Base-by-base conservation (phyloP, 2,113 vertebrate genomes). In the Eurypyga helias region DNA sequence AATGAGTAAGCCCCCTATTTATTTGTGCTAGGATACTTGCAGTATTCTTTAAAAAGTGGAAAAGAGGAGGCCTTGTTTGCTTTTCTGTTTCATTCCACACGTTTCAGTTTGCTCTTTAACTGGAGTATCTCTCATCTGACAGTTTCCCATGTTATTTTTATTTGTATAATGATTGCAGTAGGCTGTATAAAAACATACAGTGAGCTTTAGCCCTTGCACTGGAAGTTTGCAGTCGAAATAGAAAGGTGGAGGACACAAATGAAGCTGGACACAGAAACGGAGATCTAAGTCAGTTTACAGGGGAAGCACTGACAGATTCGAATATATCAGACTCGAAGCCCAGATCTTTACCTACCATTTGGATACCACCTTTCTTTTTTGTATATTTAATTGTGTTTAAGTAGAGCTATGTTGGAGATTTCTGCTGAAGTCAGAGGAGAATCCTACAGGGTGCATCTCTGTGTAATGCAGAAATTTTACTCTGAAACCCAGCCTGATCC, bases 71-170 rank as follows among this genome's bases (percentile, higher is more conserved):
- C 20, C 24, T 76, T 72, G 38, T 90, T 87, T 87, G 46, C 81
- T 93, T 89, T 92, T 76, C 52, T 91, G 57, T 25, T 91, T 94
- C 70, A 57, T 95, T 91, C 70, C 70, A 79, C 61, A 69, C 61
- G 48, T 75, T 91, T 94, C 77, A 72, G 72, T 89, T 96, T 92
- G 69, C 28, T 93, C 65, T 86, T 92, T 90, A 84, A 72, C 80
- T 64, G 73, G 48, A 57, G 14, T 95, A 70, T 89, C 65, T 94
- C 65, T 95, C 95, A 93, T 95, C 87, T 92, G 89, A 95, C 73
- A 58, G 55, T 92, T 96, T 95, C 88, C 72, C 88, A 76, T 91
- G 83, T 93, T 87, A 88, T 78, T 93, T 89, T 87, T 92, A 72
- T 91, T 95, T 95, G 73, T 69, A 61, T 92, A 93, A 72, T 61